Conservation (phyloP, 2,888 invertebrate genomes). For the Callyntrura guangdongensis region DNA sequence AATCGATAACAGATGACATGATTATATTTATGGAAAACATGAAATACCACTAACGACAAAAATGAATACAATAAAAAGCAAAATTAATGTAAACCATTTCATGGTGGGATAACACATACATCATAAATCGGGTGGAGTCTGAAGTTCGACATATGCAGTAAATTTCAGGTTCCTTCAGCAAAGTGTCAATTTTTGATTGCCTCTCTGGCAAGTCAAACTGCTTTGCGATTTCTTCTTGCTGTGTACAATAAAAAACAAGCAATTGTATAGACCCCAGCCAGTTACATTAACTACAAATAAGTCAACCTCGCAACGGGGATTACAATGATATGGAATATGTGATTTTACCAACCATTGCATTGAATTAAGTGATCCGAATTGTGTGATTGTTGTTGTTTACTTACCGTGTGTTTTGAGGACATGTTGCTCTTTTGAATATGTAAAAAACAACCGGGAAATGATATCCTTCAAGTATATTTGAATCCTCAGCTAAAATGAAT, state of each 20-base stretch:
- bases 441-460: neutral
- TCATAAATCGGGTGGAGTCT: constrained; percentile 98
- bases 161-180: constrained; percentile 95
- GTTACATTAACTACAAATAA: neutral
- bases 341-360: no score
- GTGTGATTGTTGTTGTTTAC: neutral
- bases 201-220: constrained; percentile 96
- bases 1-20: constrained; percentile 3
- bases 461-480: constrained; percentile 24
- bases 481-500: neutral
- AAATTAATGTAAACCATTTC: constrained; percentile 13
- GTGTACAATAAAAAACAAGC: constrained; percentile 83
- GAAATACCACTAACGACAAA: neutral
- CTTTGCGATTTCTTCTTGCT: constrained; percentile 96
- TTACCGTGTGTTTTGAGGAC: constrained; percentile 59
- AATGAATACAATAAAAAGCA: neutral
- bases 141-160: constrained; percentile 98
- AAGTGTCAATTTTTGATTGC: constrained; percentile 95
- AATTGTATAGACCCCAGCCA: neutral
- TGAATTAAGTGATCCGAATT: no score
- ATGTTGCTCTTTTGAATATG: constrained; percentile 24
- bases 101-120: constrained; percentile 88
- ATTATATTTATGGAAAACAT: neutral
- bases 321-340: neutral
- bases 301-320: neutral